Base-by-base conservation (phyloP, 2,797 vertebrate genomes). In the Sebastes iracundus region DNA sequence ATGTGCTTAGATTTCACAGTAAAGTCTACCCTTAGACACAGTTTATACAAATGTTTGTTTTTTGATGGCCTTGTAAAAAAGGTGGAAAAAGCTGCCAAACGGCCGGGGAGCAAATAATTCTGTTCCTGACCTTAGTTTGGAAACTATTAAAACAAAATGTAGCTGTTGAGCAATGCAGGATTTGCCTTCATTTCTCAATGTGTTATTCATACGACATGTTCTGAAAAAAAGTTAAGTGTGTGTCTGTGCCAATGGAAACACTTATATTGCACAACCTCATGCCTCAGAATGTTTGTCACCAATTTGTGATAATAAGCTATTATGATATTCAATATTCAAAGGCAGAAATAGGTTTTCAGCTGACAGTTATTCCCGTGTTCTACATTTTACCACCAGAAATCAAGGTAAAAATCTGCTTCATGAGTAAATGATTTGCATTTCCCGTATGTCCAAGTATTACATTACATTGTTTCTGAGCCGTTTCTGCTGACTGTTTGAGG, bases 101-200 rank as follows among this genome's bases (percentile, higher is more conserved):
- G n/a, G 4, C 14, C 12, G 1, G 2, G 0, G 33, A 9, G 27
- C 20, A 69, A 66, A 56, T 28, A n/a, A 8, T 33, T 6, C 14
- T 11, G 16, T 35, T 46, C 49, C 35, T 27, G 67, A 62, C n/a
- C 55, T 49, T 12, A 52, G 52, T 75, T 53, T 75, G 20, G 14
- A 78, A 65, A 30, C 11, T 22, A 12, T 32, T 61, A 6, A 65
- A 77, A 59, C n/a, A 27, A 61, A 69, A 70, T 56, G 58, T 14
- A 27, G 12, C 32, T 35, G 10, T 88, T 88, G 23, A 38, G 82
- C 70, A 90, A 87, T 67, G 7, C n/a, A 23, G 46, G 35, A 20
- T 74, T 85, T 76, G 2, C 53, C 33, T 12, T 42, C 8, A 76
- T 90, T 85, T 86, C 85, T 75, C 74, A 90, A 88, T 28, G n/a